Evolutionary conservation across 1,140 invertebrate species (phyloP).

Genomic region (Carcinoscorpius rotundicauda): DNA sequence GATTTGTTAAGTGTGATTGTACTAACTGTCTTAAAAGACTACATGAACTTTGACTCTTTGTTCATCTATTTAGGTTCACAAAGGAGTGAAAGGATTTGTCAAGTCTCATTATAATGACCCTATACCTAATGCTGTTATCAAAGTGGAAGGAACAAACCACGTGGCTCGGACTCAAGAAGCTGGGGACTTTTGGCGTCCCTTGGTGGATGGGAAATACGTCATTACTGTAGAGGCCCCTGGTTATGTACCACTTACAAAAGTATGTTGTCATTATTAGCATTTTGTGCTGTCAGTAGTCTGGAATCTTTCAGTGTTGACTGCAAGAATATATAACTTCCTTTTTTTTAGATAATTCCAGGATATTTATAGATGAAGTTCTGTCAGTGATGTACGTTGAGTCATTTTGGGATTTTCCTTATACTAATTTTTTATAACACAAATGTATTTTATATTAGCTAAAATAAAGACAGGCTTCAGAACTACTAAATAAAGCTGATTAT

Average conservation of each 20-base stretch:
- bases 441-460: too few relatives aligned
- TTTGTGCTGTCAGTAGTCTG: too few relatives aligned
- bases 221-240: conserved; percentile 43
- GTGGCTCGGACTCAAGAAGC: conserved; percentile 36
- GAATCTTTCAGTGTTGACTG: too few relatives aligned
- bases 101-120: conserved; percentile 40
- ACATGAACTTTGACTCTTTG: neutral
- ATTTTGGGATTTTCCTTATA: too few relatives aligned
- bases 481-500: too few relatives aligned
- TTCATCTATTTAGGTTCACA: conserved; percentile 5
- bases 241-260: conserved; percentile 40
- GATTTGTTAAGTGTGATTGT: neutral
- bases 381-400: too few relatives aligned
- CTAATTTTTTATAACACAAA: too few relatives aligned
- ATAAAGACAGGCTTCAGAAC: too few relatives aligned
- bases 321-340: too few relatives aligned
- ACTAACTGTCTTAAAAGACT: too few relatives aligned
- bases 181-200: conserved; percentile 44
- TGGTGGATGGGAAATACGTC: conserved; percentile 42
- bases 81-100: conserved; percentile 16
- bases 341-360: too few relatives aligned
- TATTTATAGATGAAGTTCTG: too few relatives aligned
- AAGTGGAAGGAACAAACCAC: conserved; percentile 35
- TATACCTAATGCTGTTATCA: conserved; percentile 41
- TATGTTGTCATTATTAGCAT: conserved; percentile 16